phyloP scores from a whole-genome alignment of 1,140 invertebrate species.

The Bemisia tabaci region DNA sequence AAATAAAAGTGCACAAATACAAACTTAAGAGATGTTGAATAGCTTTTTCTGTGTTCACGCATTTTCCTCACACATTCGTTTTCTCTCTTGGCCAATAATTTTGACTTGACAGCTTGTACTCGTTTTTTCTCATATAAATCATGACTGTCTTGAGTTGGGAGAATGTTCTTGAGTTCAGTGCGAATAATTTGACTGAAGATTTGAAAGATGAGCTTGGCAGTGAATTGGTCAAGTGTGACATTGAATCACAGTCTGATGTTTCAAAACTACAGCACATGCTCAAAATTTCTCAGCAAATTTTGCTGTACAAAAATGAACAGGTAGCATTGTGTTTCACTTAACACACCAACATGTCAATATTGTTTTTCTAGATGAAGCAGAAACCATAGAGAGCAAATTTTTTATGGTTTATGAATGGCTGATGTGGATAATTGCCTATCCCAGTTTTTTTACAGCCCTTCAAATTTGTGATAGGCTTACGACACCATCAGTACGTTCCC shows the following conservation, averaged over 20 bases:
- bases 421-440: neutral
- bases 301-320: conserved; percentile 15
- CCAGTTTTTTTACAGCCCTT: neutral
- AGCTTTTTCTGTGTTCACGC: no score
- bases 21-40: no score
- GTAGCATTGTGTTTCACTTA: neutral
- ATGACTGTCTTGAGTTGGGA: neutral
- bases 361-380: neutral
- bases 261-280: conserved; percentile 5
- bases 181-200: neutral
- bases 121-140: neutral
- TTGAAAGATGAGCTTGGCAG: neutral
- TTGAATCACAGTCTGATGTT: neutral
- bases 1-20: no score
- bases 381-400: neutral
- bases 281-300: conserved; percentile 10
- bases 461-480: neutral
- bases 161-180: neutral
- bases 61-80: no score
- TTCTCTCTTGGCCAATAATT: no score
- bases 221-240: neutral
- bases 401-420: neutral
- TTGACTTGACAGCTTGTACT: no score
- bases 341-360: no score
- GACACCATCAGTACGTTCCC: no score